Conservation (phyloP, 2,888 invertebrate species). For the Agrenia bidenticulata region DNA sequence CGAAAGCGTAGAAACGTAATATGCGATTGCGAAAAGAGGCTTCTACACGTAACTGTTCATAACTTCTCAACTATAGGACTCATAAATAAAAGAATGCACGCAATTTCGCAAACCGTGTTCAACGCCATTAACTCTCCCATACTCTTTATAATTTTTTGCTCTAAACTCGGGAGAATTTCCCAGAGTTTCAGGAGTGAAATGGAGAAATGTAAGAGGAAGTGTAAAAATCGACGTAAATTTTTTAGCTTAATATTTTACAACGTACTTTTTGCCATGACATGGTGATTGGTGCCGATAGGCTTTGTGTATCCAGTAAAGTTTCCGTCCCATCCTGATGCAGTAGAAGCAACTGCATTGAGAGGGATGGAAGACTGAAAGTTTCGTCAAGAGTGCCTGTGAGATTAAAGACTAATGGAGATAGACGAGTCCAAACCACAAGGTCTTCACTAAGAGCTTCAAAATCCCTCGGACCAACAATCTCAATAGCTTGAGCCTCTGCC, state of each 20-base stretch:
- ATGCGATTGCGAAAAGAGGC: no score
- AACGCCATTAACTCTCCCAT: constrained; percentile 2
- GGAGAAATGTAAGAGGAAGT: background rate
- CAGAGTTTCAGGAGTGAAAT: background rate
- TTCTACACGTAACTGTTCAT: no score
- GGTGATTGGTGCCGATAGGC: constrained; percentile 19
- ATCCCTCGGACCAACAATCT: constrained; percentile 46
- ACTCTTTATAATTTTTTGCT: background rate
- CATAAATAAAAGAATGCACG: background rate
- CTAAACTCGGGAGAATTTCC: background rate
- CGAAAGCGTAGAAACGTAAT: no score
- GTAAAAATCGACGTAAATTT: constrained; percentile 6
- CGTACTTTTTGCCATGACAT: constrained; percentile 29
- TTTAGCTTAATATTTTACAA: constrained; percentile 9
- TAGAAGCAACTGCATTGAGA: constrained; percentile 26
- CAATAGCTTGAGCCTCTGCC: constrained; percentile 28
- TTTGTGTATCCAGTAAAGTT: constrained; percentile 22
- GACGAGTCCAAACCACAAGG: constrained; percentile 48
- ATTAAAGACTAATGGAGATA: constrained; percentile 40
- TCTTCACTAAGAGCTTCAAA: constrained; percentile 51
- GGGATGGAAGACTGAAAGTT: background rate
- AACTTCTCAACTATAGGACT: background rate
- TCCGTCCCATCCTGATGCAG: constrained; percentile 18
- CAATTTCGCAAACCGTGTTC: background rate
- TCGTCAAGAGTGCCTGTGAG: constrained; percentile 21